Conservation (phyloP, 2,797 vertebrate species). For the Neomorphus geoffroyi region DNA sequence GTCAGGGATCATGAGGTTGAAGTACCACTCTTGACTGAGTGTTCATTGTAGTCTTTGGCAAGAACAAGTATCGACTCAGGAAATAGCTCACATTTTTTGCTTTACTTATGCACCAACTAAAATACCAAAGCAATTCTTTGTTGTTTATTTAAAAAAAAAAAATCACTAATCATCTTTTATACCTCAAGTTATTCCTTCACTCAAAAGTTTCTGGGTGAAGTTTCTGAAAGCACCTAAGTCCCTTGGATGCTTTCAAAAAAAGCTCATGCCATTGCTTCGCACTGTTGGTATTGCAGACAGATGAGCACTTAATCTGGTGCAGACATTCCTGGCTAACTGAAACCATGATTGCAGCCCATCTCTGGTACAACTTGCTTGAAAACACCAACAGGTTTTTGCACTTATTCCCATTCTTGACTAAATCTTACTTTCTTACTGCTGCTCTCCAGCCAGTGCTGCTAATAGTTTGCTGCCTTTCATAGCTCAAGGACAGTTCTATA, state of each 20-base stretch:
- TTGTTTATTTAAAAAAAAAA: background rate
- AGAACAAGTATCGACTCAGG: background rate
- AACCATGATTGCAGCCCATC: background rate
- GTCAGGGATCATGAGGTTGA: background rate
- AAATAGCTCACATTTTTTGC: conserved; percentile 42
- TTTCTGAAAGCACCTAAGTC: background rate
- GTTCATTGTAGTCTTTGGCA: conserved; percentile 13
- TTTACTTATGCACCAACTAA: background rate
- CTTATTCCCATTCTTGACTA: background rate
- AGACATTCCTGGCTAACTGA: background rate
- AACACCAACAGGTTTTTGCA: background rate
- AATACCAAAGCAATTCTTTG: background rate
- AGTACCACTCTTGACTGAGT: background rate
- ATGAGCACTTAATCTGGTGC: background rate
- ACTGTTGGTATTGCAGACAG: background rate
- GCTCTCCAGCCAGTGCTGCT: background rate
- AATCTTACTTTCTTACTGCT: background rate
- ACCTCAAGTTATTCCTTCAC: background rate
- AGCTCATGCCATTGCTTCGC: background rate
- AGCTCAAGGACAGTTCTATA: background rate
- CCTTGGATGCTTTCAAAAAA: background rate
- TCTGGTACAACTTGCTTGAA: background rate
- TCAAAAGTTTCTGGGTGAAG: background rate
- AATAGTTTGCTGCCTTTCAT: background rate
- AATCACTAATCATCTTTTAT: background rate